Percentiles rank a stretch among this genome's conserved stretches.
phyloP scores from a whole-genome alignment of 2,113 vertebrate species.

The human (Homo sapiens) region GRCh38 chr2:2057001-2057500 shows the following conservation, averaged over 20 bases:
- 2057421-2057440: fast-evolving
- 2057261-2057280: too few relatives aligned
- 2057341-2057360: not conserved
- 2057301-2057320: not conserved
- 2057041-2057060: not conserved
- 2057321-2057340: too few relatives aligned
- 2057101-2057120: too few relatives aligned
- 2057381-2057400: too few relatives aligned
- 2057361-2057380: fast-evolving
- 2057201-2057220: not conserved
- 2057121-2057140: fast-evolving
- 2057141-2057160: fast-evolving
- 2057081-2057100: fast-evolving
- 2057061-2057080: fast-evolving
- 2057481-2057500: too few relatives aligned
- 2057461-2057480: not conserved
- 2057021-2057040: fast-evolving
- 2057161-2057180: too few relatives aligned
- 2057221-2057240: not conserved
- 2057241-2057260: not conserved
- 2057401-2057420: not conserved
- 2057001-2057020: fast-evolving
- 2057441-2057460: too few relatives aligned
- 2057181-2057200: not conserved
- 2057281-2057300: not conserved